These are phyloP conservation scores for Adelphocoris suturalis DNA, from an alignment of 2,888 invertebrate genomes.

Conservation along the genomic window DNA sequence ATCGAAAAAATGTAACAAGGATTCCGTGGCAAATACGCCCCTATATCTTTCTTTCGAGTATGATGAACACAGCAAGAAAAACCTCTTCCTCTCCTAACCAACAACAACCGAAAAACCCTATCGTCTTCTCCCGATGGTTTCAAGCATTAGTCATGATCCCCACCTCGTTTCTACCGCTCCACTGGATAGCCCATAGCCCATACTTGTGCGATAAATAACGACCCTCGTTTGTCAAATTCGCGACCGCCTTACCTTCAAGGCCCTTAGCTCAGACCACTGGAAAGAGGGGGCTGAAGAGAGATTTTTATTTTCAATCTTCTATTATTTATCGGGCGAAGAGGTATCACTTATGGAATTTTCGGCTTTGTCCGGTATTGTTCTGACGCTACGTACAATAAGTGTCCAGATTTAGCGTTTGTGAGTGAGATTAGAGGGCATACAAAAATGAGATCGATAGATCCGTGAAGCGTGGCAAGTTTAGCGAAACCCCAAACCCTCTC, in stretches of 20 bases:
- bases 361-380: neutral
- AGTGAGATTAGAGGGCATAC: too few relatives aligned
- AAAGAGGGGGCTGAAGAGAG: neutral
- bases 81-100: constrained; percentile 23
- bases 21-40: neutral
- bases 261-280: neutral
- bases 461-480: neutral
- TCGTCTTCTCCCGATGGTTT: constrained; percentile 21
- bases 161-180: neutral
- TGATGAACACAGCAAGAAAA: constrained; percentile 21
- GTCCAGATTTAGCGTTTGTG: too few relatives aligned
- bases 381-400: neutral
- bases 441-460: neutral
- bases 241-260: constrained; percentile 30
- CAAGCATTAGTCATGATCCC: neutral
- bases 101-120: constrained; percentile 12
- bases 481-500: neutral
- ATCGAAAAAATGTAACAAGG: neutral
- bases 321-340: neutral
- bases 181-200: neutral
- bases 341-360: neutral
- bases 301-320: constrained; percentile 10
- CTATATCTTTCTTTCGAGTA: constrained; percentile 9
- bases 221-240: constrained; percentile 57
- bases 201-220: constrained; percentile 58